Conservation (phyloP, 2,797 vertebrate species). For the Babyrousa celebensis region DNA sequence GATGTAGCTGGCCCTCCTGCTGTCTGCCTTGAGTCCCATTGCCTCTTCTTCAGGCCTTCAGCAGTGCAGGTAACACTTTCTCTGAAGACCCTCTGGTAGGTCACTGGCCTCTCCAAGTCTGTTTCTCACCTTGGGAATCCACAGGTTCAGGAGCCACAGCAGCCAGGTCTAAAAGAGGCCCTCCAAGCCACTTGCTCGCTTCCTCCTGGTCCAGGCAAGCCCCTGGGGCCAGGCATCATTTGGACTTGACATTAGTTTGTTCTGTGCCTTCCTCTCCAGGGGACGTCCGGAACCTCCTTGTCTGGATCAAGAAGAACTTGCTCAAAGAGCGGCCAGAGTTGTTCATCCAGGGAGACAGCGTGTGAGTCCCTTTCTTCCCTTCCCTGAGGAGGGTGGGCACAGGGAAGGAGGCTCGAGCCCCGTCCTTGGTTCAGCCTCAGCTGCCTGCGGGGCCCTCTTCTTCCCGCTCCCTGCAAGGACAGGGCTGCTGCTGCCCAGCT, state of each 20-base stretch:
- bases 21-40: neutral
- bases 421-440: neutral
- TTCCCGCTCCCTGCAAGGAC: neutral
- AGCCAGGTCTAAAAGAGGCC: neutral
- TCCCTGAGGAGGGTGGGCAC: neutral
- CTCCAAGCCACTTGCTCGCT: neutral
- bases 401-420: neutral
- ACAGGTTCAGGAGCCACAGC: neutral
- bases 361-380: constrained; percentile 93
- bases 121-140: neutral
- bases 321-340: constrained; percentile 97
- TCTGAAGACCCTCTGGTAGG: constrained; percentile 8
- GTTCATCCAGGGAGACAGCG: constrained; percentile 97
- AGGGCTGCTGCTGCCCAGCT: neutral
- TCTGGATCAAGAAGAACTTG: constrained; percentile 97
- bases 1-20: neutral
- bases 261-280: constrained; percentile 91
- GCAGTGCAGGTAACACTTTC: neutral
- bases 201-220: neutral
- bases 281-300: constrained; percentile 97
- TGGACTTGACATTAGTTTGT: constrained; percentile 51
- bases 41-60: neutral
- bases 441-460: neutral
- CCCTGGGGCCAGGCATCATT: neutral
- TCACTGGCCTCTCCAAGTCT: neutral